phyloP scores from a whole-genome alignment of 2,888 invertebrate genomes.

The Physocephala rufipes region DNA sequence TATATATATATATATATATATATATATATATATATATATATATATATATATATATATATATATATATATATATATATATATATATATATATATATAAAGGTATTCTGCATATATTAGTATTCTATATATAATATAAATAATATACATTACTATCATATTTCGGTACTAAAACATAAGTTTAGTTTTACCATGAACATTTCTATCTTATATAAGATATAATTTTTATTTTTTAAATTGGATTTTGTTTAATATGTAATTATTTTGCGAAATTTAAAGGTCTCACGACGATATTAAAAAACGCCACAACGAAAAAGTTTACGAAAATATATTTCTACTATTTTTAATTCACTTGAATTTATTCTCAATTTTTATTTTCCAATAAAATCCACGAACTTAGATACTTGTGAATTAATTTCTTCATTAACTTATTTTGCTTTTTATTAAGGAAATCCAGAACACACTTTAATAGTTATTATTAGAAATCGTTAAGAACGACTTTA shows the following conservation, averaged over 20 bases:
- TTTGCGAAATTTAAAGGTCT: no score
- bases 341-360: constrained; percentile 37
- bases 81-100: no score
- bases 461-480: constrained; percentile 21
- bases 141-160: no score
- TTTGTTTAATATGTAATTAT: no score
- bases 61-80: no score
- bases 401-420: constrained; percentile 20
- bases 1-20: no score
- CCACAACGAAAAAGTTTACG: constrained; percentile 63
- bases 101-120: no score
- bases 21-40: no score
- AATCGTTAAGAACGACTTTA: constrained; percentile 19
- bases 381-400: constrained; percentile 2
- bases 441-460: constrained; percentile 36
- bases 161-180: constrained; percentile 13
- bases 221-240: constrained; percentile 10
- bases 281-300: constrained; percentile 36
- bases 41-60: no score
- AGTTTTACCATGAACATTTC: constrained; percentile 23
- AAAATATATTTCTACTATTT: constrained; percentile 40
- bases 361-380: constrained; percentile 28
- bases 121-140: no score
- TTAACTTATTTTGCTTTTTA: constrained; percentile 51
- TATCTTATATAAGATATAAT: constrained; percentile 18